phyloP scores from a whole-genome alignment of 2,113 vertebrate genomes.

The Toxostoma redivivum region DNA sequence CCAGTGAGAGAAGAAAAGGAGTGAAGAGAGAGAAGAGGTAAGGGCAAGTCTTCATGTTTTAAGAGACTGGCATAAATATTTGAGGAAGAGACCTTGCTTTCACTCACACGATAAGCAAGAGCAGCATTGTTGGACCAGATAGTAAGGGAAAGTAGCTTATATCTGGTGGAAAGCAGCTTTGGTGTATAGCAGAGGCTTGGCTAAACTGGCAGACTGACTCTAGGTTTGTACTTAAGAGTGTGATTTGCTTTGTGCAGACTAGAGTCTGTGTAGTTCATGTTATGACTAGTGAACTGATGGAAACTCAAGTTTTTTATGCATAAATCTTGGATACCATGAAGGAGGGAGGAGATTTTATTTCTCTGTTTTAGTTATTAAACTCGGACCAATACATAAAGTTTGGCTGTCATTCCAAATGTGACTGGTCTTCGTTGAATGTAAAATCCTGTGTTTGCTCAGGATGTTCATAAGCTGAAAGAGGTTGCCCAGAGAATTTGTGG shows the following conservation, averaged over 20 bases:
- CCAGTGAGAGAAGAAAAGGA: slow-evolving; percentile 50
- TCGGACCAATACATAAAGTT: not conserved
- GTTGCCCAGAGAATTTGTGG: not conserved
- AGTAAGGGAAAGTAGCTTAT: not conserved
- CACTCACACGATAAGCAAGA: not conserved
- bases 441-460: not conserved
- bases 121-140: not conserved
- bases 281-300: not conserved
- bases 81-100: not conserved
- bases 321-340: not conserved
- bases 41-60: not conserved
- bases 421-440: not conserved
- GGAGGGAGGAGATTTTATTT: not conserved
- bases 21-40: slow-evolving; percentile 57
- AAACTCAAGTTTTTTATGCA: not conserved
- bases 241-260: not conserved
- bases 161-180: not conserved
- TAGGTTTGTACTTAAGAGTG: not conserved
- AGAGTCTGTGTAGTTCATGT: not conserved
- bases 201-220: not conserved
- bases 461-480: not conserved
- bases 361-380: not conserved
- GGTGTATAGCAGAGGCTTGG: not conserved
- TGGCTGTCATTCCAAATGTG: not conserved
- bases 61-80: not conserved